Evolutionary conservation across 2,113 vertebrate genomes (phyloP).

Genomic region (Carollia perspicillata): DNA sequence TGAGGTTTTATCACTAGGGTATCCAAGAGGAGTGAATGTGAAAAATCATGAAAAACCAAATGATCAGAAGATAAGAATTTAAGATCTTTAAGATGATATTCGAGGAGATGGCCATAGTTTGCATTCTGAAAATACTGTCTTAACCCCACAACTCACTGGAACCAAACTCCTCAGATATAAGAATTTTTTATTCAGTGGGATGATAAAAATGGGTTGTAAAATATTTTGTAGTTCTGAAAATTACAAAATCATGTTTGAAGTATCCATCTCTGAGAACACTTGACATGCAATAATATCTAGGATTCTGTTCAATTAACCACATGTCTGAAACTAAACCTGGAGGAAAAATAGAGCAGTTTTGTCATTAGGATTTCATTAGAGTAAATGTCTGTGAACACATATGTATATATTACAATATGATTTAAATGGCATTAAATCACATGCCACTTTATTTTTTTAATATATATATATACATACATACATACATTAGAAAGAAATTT

Average conservation of each 20-base stretch:
- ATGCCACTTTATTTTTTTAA: neutral
- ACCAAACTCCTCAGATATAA: neutral
- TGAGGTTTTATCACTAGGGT: neutral
- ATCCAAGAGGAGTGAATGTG: neutral
- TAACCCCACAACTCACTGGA: neutral
- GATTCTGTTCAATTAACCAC: neutral
- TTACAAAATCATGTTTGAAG: neutral
- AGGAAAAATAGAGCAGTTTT: neutral
- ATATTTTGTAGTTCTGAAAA: neutral
- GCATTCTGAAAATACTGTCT: neutral
- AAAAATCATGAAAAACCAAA: neutral
- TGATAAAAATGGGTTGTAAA: neutral
- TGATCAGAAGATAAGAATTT: neutral
- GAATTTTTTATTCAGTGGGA: neutral
- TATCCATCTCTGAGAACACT: neutral
- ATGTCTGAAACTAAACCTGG: neutral
- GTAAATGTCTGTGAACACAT: neutral
- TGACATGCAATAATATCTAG: neutral
- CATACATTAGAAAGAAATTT: neutral
- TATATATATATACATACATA: neutral
- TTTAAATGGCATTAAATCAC: neutral
- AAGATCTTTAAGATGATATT: neutral
- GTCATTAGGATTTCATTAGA: neutral
- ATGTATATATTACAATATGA: neutral
- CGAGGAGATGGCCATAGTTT: neutral